Conservation (phyloP, 2,888 invertebrate species). For the Sarcophaga caerulescens region DNA sequence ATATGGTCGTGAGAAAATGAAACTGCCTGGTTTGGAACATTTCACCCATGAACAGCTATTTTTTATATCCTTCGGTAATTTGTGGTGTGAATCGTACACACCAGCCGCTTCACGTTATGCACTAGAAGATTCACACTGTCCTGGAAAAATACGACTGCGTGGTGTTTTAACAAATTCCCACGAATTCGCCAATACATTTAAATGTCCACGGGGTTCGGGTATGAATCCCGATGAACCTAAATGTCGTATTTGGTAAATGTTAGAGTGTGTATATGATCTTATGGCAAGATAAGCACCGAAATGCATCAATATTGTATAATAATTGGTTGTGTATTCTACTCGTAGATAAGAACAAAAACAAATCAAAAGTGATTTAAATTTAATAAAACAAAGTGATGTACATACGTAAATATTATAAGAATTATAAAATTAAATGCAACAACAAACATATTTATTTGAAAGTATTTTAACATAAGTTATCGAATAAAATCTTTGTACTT, state of each 20-base stretch:
- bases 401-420: conserved; percentile 26
- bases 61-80: conserved; percentile 90
- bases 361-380: conserved; percentile 21
- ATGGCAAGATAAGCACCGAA: background rate
- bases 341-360: conserved; percentile 12
- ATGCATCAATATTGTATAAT: background rate
- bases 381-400: conserved; percentile 32
- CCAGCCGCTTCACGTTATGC: conserved; percentile 85
- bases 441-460: conserved; percentile 15
- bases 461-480: conserved; percentile 23
- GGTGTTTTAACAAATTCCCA: conserved; percentile 88
- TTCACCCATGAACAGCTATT: conserved; percentile 88
- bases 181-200: conserved; percentile 87
- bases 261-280: background rate
- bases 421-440: background rate
- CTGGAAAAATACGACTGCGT: conserved; percentile 86
- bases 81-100: conserved; percentile 92
- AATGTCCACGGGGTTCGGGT: conserved; percentile 82
- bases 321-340: conserved; percentile 37
- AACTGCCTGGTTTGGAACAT: conserved; percentile 88
- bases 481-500: conserved; percentile 28
- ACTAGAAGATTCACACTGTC: conserved; percentile 88
- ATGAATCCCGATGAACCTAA: conserved; percentile 83
- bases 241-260: conserved; percentile 82
- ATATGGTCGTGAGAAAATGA: conserved; percentile 84